These are phyloP conservation scores for Syrista parreyssii DNA, from an alignment of 2,888 invertebrate species.

Conservation along the genomic window DNA sequence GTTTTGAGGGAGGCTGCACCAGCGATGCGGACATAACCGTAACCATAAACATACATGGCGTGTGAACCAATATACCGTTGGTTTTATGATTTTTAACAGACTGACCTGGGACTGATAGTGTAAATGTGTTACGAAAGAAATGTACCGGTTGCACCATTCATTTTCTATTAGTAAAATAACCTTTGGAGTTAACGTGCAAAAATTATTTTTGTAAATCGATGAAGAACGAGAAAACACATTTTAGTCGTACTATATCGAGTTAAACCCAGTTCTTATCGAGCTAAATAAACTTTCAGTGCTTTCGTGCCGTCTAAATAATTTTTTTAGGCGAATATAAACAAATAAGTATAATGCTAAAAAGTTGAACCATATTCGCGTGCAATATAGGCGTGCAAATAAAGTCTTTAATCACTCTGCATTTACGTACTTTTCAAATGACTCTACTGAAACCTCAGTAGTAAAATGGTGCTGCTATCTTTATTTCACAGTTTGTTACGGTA, in stretches of 20 bases:
- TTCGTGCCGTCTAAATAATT: background rate
- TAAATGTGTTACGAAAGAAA: background rate
- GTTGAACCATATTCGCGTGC: background rate
- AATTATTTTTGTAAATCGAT: background rate
- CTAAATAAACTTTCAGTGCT: background rate
- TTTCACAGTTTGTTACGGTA: background rate
- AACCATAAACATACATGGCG: slow-evolving; percentile 47
- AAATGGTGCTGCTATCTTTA: background rate
- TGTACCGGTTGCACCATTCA: background rate
- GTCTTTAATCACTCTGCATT: background rate
- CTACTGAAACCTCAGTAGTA: background rate
- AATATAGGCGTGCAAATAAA: background rate
- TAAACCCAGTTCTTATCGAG: background rate
- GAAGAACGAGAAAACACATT: background rate
- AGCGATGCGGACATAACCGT: slow-evolving; percentile 34
- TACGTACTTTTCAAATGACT: background rate
- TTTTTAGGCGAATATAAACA: background rate
- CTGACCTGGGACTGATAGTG: slow-evolving; percentile 38
- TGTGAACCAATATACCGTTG: slow-evolving; percentile 44
- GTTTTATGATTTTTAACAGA: slow-evolving; percentile 40
- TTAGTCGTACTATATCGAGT: background rate
- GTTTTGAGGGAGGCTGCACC: slow-evolving; percentile 39
- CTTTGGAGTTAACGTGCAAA: background rate
- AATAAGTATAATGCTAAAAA: background rate
- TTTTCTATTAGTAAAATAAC: background rate